These are phyloP conservation scores for Crioceris asparagi DNA, from an alignment of 2,888 invertebrate species.

Conservation along the genomic window DNA sequence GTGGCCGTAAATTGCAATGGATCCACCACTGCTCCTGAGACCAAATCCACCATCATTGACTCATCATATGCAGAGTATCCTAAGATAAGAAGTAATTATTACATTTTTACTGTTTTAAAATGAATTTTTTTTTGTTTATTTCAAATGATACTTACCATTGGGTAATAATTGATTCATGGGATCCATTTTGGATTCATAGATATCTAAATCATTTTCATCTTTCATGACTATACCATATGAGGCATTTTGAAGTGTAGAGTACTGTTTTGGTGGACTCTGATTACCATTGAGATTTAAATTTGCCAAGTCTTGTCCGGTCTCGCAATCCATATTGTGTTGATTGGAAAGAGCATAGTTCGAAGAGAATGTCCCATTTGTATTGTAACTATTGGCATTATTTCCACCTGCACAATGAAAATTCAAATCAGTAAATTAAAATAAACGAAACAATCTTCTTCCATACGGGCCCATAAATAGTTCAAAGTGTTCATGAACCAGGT, in stretches of 20 bases:
- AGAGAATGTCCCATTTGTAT: slow-evolving; percentile 53
- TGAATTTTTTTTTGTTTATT: background rate
- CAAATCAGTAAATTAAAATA: background rate
- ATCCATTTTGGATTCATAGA: slow-evolving; percentile 64
- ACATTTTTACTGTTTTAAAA: background rate
- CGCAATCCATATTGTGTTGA: slow-evolving; percentile 64
- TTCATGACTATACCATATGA: slow-evolving; percentile 60
- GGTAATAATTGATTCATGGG: slow-evolving; percentile 50
- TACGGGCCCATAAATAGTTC: too few relatives aligned
- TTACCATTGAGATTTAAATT: slow-evolving; percentile 41
- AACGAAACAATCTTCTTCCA: too few relatives aligned
- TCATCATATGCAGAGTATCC: slow-evolving; percentile 41
- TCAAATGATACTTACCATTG: slow-evolving; percentile 24
- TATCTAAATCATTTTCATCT: slow-evolving; percentile 69
- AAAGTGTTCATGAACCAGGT: too few relatives aligned
- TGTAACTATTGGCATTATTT: slow-evolving; percentile 57
- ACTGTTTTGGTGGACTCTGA: slow-evolving; percentile 45
- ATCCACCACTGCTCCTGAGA: slow-evolving; percentile 64
- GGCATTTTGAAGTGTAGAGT: slow-evolving; percentile 70
- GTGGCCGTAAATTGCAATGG: slow-evolving; percentile 75
- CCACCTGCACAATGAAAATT: slow-evolving; percentile 35
- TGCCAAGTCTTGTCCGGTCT: slow-evolving; percentile 54
- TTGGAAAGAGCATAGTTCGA: slow-evolving; percentile 59
- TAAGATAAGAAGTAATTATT: background rate
- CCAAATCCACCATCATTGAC: slow-evolving; percentile 77